Evolutionary conservation across 30 jellyfish, hydroid and myxozoan species (phyloP).

Genomic region (Rhopilema esculentum): DNA sequence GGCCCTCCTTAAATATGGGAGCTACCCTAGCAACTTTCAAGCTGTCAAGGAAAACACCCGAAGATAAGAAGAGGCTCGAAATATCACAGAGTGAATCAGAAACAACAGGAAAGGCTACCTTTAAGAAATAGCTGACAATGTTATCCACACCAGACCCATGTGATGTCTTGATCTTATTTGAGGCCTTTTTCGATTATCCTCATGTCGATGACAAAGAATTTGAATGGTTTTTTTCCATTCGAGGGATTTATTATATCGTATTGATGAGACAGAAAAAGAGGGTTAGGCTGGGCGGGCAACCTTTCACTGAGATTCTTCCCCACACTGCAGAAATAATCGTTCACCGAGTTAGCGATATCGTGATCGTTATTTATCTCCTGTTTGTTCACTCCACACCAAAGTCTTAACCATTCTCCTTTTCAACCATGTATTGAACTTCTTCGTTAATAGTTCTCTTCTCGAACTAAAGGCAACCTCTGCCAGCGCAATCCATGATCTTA

Average conservation of each 20-base stretch:
- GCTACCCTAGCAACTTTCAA: conserved; percentile 33
- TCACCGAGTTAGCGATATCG: too few relatives aligned
- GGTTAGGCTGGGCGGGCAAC: too few relatives aligned
- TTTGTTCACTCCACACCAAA: conserved; percentile 47
- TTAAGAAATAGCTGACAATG: background rate
- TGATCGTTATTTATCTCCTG: too few relatives aligned
- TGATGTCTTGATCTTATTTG: background rate
- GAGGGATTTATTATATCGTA: too few relatives aligned
- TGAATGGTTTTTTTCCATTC: too few relatives aligned
- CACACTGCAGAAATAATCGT: too few relatives aligned
- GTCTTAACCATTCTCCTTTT: conserved; percentile 25
- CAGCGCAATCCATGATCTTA: conserved; percentile 3
- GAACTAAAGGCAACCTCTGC: conserved; percentile 4
- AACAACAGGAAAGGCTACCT: conserved; percentile 23
- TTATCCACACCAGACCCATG: background rate
- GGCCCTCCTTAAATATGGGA: conserved; percentile 41
- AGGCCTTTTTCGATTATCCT: too few relatives aligned
- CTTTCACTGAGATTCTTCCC: too few relatives aligned
- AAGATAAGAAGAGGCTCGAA: background rate
- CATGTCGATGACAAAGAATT: too few relatives aligned
- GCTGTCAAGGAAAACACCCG: conserved; percentile 8
- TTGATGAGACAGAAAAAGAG: too few relatives aligned
- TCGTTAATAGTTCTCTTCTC: background rate
- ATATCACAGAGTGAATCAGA: background rate
- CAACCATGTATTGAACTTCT: background rate